Evolutionary conservation across 30 jellyfish, hydroid and myxozoan species (phyloP), one percentile per base, ranked within the genome.

Genomic region (Hydractinia echinata): DNA sequence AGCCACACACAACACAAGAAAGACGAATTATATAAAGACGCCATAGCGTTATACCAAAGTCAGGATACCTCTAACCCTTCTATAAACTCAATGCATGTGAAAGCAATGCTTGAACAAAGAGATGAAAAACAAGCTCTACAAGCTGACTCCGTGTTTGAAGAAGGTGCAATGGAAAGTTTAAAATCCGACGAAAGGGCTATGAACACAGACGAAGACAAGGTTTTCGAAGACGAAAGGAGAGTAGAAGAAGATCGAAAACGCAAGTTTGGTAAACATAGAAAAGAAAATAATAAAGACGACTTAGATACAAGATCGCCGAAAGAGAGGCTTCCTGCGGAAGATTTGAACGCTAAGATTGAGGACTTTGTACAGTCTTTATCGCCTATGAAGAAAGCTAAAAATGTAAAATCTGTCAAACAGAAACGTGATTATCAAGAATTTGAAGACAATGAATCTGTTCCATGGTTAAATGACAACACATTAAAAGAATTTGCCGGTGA

Each of bases 401-500:
- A 30, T 30, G 74, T 64, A n/a, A n/a, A 64, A n/a, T 44, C 10
- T 51, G 8, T 44, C 5, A 54, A 74, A 50, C 83, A 74, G 67
- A 74, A 74, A 74, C 72, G 83, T 48, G 83, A 74, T 51, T 74
- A 49, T 10, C 61, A 66, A 0, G 83, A 54, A 13, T 44, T n/a
- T 30, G 69, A 74, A 15, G 83, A 74, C 21, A 30, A 44, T 52
- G 83, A 74, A 50, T 48, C 16, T 53, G 58, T 49, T 13, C 51
- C 66, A 5, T 66, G 83, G 21, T 51, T 74, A 30, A 67, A 74
- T 74, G 83, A 74, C 8, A 55, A 74, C n/a, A 74, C 68, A 48
- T 50, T 74, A 49, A 54, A 58, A 6, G 50, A 49, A 5, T 74
- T 74, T 49, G 83, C 83, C 20, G 83, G 83, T 3, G 83, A 74